These are phyloP conservation scores for Phrynocephalus vlangalii DNA, from an alignment of 2,797 vertebrate species.

Conservation along the genomic window DNA sequence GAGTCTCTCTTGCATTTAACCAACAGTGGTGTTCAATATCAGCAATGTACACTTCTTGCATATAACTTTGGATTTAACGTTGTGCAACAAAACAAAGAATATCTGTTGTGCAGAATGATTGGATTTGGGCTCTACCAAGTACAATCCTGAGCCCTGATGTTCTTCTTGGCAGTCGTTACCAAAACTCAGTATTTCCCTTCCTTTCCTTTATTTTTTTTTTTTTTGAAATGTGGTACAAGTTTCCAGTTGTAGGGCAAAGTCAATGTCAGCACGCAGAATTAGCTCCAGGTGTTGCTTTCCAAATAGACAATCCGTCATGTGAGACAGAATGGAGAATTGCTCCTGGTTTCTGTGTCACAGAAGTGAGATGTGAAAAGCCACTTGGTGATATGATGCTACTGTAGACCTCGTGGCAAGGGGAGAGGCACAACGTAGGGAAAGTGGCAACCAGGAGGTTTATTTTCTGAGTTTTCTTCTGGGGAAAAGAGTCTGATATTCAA, in stretches of 20 bases:
- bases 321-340: conserved; percentile 58
- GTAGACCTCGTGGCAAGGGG: background rate
- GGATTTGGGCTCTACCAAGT: background rate
- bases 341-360: conserved; percentile 57
- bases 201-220: background rate
- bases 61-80: no score
- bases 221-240: conserved; percentile 12
- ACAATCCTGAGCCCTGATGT: background rate
- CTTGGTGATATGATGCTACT: conserved; percentile 38
- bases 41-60: no score
- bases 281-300: conserved; percentile 63
- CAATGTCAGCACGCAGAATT: conserved; percentile 62
- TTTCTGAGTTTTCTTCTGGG: conserved; percentile 35
- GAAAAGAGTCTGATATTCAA: conserved; percentile 16
- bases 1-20: background rate
- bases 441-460: conserved; percentile 34
- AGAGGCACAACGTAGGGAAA: conserved; percentile 25
- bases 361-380: conserved; percentile 45
- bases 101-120: no score
- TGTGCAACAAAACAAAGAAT: no score
- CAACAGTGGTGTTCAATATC: no score
- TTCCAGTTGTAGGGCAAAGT: conserved; percentile 32
- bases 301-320: conserved; percentile 70
- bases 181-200: no score
- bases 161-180: no score